phyloP scores from a whole-genome alignment of 1,140 invertebrate species.

The Temnothorax longispinosus region DNA sequence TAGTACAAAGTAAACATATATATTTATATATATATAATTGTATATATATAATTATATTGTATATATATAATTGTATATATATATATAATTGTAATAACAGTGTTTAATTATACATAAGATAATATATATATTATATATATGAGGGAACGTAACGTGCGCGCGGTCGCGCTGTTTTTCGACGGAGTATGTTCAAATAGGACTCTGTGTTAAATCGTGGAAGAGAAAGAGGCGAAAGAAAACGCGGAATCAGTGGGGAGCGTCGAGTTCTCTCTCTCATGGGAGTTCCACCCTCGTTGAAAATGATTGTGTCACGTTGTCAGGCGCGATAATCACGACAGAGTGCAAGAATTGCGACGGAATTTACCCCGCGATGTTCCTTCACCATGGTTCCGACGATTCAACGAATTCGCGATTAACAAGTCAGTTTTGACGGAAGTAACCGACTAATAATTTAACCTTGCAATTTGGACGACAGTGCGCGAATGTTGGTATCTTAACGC shows the following conservation, averaged over 20 bases:
- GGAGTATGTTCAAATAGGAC: slow-evolving; percentile 48
- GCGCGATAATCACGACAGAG: not conserved
- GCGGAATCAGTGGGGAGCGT: slow-evolving; percentile 5
- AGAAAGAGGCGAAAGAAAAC: not conserved
- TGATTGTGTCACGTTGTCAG: slow-evolving; percentile 17
- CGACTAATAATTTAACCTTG: not conserved
- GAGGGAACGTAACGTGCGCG: not conserved
- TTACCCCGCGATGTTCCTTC: slow-evolving; percentile 9
- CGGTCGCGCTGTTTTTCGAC: slow-evolving; percentile 39
- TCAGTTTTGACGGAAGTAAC: not conserved
- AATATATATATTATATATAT: slow-evolving; percentile 76
- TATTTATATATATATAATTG: slow-evolving; percentile 83
- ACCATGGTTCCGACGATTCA: not conserved
- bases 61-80: slow-evolving; percentile 50
- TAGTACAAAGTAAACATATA: slow-evolving; percentile 86
- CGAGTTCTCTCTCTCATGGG: slow-evolving; percentile 57
- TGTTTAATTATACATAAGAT: slow-evolving; percentile 82
- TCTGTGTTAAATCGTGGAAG: slow-evolving; percentile 12
- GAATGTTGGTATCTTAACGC: not conserved
- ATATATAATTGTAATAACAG: slow-evolving; percentile 80
- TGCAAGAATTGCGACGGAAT: not conserved
- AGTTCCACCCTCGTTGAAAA: slow-evolving; percentile 63
- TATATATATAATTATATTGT: slow-evolving; percentile 73
- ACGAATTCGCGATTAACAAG: not conserved
- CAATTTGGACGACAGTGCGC: not conserved